Base-by-base conservation (phyloP, 2,113 vertebrate species). In the Mormyrus iriodes region DNA sequence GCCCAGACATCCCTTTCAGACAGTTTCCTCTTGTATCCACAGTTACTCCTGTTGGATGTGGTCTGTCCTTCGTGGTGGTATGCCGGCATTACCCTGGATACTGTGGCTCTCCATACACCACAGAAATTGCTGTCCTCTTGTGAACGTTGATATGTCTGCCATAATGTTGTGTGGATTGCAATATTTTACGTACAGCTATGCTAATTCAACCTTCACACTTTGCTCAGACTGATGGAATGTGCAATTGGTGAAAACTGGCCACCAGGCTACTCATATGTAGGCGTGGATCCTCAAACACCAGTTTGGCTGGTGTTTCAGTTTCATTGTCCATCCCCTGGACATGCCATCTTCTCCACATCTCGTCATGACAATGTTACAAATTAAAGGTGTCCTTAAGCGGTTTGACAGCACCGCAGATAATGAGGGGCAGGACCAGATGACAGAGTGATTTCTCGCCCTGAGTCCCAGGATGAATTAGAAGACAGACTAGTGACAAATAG, bases 361-460 rank as follows among this genome's bases (percentile, higher is more conserved):
- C 19, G 5, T 55, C 85, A n/a, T 86, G 49, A 86, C 85, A 52
- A 52, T 48, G 39, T 86, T 53, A 86, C 85, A 86, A 53, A 53
- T 52, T 53, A 19, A 86, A 86, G 9, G 13, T 19, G 24, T 86
- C 12, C 13, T 42, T 53, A 24, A 53, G 85, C 24, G 3, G 39
- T 31, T 19, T 13, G 15, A 35, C n/a, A 86, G 85, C 24, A 24
- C n/a, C 27, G 21, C 24, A 4, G 39, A 53, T n/a, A 42, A 79
- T 76, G 49, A 51, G 51, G 85, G 49, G 2, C 85, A 55, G 17
- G 79, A 17, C 44, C 2, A 7, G 17, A 35, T 4, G 3, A 51
- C 19, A 35, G 51, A 31, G 8, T 53, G 5, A 86, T 31, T 49
- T 53, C 85, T 86, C 46, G n/a, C 12, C 12, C 69, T 15, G 10